Base-by-base conservation (phyloP, 2,888 invertebrate species). In the Hedychridium roseum region DNA sequence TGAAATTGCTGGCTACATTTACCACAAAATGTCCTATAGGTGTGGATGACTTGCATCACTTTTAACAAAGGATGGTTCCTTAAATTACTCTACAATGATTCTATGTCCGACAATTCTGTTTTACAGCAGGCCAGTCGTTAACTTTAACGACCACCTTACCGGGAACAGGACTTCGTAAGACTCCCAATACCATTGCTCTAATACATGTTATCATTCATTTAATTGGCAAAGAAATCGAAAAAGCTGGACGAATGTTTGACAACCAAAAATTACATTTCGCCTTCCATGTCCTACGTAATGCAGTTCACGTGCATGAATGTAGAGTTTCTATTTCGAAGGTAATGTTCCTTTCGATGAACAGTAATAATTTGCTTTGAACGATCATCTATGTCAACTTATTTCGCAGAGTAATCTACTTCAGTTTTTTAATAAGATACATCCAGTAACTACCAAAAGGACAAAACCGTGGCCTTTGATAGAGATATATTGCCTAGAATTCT, bases 1-100 rank as follows among this genome's bases (percentile, higher is more conserved):
- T 88, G 42, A 83, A 84, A 62, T 77, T 88, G 58, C 66, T 89
- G 30, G 82, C 84, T 43, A 86, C 85, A 0, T 87, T 85, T 60
- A 87, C 86, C 1, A 85, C 85, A 43, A 81, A 84, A 51, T 88
- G 86, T 66, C 71, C 81, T 9, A 80, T 82, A 81, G 88, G 88
- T 88, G 71, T 67, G 62, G n/a, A n/a, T n/a, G n/a, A n/a, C n/a
- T n/a, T n/a, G n/a, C n/a, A n/a, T n/a, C n/a, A n/a, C n/a, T n/a
- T n/a, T n/a, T n/a, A n/a, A n/a, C n/a, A n/a, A n/a, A n/a, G n/a
- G n/a, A 48, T 54, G 28, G 15, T 30, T 37, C 5, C 32, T 21
- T 18, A n/a, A 12, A 16, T 6, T 38, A n/a, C 15, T 30, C 15
- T 61, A 3, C 5, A 36, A 15, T 11, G 27, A 5, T 39, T 39